Evolutionary conservation across 1,140 invertebrate species (phyloP).

Genomic region (Drosophila bocki): DNA sequence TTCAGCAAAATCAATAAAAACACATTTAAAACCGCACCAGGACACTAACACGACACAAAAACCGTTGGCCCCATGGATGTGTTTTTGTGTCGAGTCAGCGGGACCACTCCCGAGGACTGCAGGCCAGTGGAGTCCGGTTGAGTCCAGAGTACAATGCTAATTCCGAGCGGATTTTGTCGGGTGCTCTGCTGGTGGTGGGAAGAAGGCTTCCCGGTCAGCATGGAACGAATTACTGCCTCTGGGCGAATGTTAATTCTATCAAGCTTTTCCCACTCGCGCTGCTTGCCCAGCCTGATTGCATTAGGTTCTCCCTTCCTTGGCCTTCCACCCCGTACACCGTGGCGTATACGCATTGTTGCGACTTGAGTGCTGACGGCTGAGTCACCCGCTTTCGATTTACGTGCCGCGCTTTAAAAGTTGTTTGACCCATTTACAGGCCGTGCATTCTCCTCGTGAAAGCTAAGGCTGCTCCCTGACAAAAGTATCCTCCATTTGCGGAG

Average conservation of each 20-base stretch:
- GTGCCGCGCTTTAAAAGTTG: conserved; percentile 64
- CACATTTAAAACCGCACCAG: conserved; percentile 67
- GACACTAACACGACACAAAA: conserved; percentile 59
- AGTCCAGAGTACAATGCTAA: conserved; percentile 31
- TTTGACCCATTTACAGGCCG: conserved; percentile 65
- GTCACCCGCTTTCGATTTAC: conserved; percentile 42
- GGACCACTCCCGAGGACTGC: neutral
- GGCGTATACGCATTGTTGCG: conserved; percentile 79
- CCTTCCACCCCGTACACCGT: conserved; percentile 36
- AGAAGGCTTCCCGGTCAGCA: neutral
- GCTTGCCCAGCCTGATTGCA: conserved; percentile 60
- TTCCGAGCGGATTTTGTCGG: conserved; percentile 1
- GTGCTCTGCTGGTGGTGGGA: neutral
- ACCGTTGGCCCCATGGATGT: conserved; percentile 5
- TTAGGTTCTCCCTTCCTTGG: conserved; percentile 37
- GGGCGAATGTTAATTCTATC: conserved; percentile 69
- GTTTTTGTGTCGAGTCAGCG: conserved; percentile 41
- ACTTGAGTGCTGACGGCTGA: conserved; percentile 40
- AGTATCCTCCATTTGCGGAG: conserved; percentile 14
- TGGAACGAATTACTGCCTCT: conserved; percentile 10
- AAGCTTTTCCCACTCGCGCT: conserved; percentile 45
- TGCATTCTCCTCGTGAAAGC: conserved; percentile 58
- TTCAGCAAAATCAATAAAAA: conserved; percentile 74
- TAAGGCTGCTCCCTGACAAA: conserved; percentile 25
- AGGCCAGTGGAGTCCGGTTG: conserved; percentile 2